Evolutionary conservation across 2,888 invertebrate species (phyloP).

Genomic region (Lucinisca nassula): DNA sequence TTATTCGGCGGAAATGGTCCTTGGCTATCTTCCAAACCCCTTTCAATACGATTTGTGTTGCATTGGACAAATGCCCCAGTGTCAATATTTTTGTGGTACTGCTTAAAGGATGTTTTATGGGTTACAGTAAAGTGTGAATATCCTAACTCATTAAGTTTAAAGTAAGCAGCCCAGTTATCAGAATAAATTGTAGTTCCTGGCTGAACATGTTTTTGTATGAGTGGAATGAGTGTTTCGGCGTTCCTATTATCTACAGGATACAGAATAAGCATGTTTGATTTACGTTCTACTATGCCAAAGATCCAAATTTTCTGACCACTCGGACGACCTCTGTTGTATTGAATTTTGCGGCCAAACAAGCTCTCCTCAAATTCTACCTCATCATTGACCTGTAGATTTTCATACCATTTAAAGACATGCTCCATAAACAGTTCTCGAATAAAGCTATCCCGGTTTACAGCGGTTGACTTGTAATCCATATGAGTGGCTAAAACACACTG

Average conservation of each 20-base stretch:
- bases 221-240: background rate
- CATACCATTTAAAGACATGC: too few relatives aligned
- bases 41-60: too few relatives aligned
- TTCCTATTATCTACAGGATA: background rate
- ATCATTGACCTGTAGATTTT: too few relatives aligned
- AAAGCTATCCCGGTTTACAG: too few relatives aligned
- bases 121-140: background rate
- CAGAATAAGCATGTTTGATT: background rate
- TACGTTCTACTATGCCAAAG: background rate
- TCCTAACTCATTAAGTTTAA: background rate
- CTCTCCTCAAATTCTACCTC: too few relatives aligned
- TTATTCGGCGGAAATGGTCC: conserved; percentile 37
- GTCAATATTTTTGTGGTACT: too few relatives aligned
- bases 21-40: conserved; percentile 46
- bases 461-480: too few relatives aligned
- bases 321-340: background rate
- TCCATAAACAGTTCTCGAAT: too few relatives aligned
- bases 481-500: too few relatives aligned
- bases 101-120: too few relatives aligned
- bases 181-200: background rate
- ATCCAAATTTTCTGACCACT: background rate
- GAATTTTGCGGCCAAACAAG: background rate
- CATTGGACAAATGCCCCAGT: too few relatives aligned
- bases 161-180: background rate
- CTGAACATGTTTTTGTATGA: background rate